Evolutionary conservation across 2,888 invertebrate genomes (phyloP), one percentile per base, ranked within the genome.

Genomic region (Drosophila atripex): DNA sequence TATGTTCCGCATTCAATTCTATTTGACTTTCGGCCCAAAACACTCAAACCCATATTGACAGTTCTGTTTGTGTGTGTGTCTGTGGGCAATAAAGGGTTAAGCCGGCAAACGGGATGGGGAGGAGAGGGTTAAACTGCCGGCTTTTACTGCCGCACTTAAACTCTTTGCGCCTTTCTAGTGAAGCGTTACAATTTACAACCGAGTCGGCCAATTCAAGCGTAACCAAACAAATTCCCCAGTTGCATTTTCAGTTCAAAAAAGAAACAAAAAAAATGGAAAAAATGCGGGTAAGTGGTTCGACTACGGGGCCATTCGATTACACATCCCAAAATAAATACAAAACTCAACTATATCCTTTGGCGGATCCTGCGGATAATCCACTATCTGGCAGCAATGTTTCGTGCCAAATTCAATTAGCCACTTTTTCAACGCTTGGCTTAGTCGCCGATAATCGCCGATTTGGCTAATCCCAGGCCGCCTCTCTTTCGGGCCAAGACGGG

Each of bases 141-240:
- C 39, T 52, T 76, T 77, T 80, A 76, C 60, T 68, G 68, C 71
- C 73, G 83, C 76, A 86, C 78, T 83, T 83, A 70, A 76, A 73
- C 83, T 82, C 57, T 70, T 76, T 65, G 65, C 71, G 68, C 77
- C 69, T 78, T 60, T 39, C 77, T 73, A 84, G 64, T 84, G 71
- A 86, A 84, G 83, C 83, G 86, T 84, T 84, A 83, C 83, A 84
- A 75, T 80, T 86, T 86, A 86, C 80, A 86, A 76, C 69, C 73
- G 55, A 77, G 61, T 78, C 76, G 69, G 63, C 21, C 43, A 18
- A 43, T 43, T 43, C 43, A 21, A 21, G 70, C 76, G 83, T 68
- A 78, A 83, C 83, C 78, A 79, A 79, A 58, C 41, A 28, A 59
- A 16, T 9, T 14, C 12, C 11, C n/a, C 35, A 35, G 14, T 28